Evolutionary conservation across 1,140 invertebrate genomes (phyloP).

Genomic region (Calephelis virginiensis): DNA sequence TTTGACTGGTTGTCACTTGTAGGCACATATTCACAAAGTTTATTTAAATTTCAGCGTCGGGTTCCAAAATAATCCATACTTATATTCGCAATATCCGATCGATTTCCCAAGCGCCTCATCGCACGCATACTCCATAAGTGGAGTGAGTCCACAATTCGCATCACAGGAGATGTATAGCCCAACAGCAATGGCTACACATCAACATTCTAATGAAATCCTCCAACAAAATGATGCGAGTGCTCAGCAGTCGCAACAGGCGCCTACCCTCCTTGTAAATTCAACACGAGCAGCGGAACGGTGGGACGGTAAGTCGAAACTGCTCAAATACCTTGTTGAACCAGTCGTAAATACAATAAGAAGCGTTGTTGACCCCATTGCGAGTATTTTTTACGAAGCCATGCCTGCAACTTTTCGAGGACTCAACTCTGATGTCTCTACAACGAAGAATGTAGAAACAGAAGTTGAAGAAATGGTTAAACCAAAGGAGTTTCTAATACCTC

Average conservation of each 20-base stretch:
- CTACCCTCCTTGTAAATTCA: conserved; percentile 61
- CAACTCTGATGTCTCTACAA: conserved; percentile 51
- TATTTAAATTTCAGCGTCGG: conserved; percentile 70
- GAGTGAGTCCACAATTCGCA: conserved; percentile 67
- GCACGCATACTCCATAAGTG: conserved; percentile 71
- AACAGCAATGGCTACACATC: conserved; percentile 52
- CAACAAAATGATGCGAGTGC: conserved; percentile 65
- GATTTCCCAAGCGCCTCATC: conserved; percentile 75
- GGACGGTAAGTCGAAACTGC: conserved; percentile 75
- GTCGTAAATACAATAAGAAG: conserved; percentile 56
- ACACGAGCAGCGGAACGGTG: conserved; percentile 73
- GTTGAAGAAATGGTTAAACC: conserved; percentile 47
- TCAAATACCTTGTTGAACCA: conserved; percentile 62
- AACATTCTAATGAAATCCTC: conserved; percentile 64
- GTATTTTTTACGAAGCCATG: conserved; percentile 61
- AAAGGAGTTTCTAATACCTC: conserved; percentile 58
- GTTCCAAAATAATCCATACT: conserved; percentile 72
- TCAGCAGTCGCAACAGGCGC: conserved; percentile 75
- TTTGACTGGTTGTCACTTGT: background rate
- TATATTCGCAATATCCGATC: conserved; percentile 77
- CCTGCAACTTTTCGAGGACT: conserved; percentile 63
- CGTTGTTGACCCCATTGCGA: conserved; percentile 61
- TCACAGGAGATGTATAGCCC: conserved; percentile 70
- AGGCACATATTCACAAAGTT: conserved; percentile 26
- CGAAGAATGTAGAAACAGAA: conserved; percentile 46